A percentile compares a stretch with the other conserved stretches of the same genome.
Evolutionary conservation across 2,797 vertebrate genomes (phyloP).

Genomic region (Trachurus trachurus): DNA sequence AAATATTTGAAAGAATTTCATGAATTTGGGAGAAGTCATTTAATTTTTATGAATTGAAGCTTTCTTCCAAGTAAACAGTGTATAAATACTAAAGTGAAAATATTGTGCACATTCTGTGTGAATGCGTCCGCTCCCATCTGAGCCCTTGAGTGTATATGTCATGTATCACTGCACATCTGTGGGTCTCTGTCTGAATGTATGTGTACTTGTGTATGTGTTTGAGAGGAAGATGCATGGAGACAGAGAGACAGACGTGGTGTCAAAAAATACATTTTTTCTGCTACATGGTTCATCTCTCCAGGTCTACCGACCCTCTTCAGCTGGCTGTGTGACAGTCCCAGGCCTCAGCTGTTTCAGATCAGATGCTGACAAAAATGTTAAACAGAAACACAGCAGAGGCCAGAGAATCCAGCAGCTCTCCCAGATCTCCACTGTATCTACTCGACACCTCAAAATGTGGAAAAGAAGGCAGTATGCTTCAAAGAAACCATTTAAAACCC

Average conservation of each 20-base stretch:
- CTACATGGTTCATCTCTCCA: slow-evolving; percentile 10
- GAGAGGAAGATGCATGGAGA: background rate
- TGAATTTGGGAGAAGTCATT: slow-evolving; percentile 20
- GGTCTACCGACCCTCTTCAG: background rate
- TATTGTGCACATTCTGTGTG: background rate
- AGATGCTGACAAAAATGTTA: slow-evolving; percentile 15
- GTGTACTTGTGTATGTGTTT: background rate
- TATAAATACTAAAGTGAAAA: slow-evolving; percentile 39
- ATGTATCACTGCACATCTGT: background rate
- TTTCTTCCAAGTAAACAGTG: slow-evolving; percentile 23
- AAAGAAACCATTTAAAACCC: background rate
- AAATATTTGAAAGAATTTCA: slow-evolving; percentile 16
- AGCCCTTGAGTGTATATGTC: slow-evolving; percentile 1
- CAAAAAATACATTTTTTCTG: background rate
- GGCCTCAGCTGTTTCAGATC: slow-evolving; percentile 9
- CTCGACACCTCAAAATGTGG: background rate
- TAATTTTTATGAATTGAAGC: slow-evolving; percentile 28
- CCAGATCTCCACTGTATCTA: background rate
- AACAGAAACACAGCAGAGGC: background rate
- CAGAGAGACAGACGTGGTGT: background rate
- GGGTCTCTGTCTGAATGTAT: background rate
- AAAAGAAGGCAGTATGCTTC: background rate
- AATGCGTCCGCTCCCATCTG: background rate
- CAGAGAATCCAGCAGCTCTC: slow-evolving; percentile 2
- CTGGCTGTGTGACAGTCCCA: background rate